Evolutionary conservation across 2,797 vertebrate genomes (phyloP).

Genomic region (Neopelma chrysocephalum): DNA sequence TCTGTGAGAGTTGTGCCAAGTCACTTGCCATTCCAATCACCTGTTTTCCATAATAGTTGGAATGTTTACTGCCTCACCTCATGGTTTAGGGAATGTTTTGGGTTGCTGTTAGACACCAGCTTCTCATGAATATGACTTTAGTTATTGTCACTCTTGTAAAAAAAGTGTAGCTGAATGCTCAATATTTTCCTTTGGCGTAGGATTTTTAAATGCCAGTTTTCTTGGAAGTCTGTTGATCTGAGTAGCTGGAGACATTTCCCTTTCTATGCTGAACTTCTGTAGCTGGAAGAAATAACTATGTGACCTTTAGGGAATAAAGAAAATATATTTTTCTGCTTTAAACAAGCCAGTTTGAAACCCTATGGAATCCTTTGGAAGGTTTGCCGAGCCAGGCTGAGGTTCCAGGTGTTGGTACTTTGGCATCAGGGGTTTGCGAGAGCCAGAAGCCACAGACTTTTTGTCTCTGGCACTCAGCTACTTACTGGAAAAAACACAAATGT

Average conservation of each 20-base stretch:
- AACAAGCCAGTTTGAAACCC: neutral
- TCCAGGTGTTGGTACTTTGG: constrained; percentile 12
- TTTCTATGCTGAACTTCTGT: neutral
- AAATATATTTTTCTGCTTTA: neutral
- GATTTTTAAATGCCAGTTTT: neutral
- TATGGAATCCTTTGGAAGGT: neutral
- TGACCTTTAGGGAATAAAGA: neutral
- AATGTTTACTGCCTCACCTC: neutral
- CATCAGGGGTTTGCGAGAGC: neutral
- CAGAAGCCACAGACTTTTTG: neutral
- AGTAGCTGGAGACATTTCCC: neutral
- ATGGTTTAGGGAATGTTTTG: neutral
- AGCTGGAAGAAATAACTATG: neutral
- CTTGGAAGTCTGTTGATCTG: neutral
- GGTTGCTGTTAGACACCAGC: neutral
- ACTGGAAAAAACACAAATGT: neutral
- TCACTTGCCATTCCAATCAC: neutral
- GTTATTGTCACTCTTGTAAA: neutral
- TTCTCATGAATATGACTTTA: neutral
- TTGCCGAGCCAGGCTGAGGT: neutral
- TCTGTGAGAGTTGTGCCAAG: neutral
- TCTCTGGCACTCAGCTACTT: neutral
- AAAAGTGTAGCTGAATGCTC: neutral
- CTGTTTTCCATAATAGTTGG: neutral
- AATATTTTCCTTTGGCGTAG: neutral